Evolutionary conservation across 2,797 vertebrate species (phyloP).

Genomic region (Pseudochirops cupreus): DNA sequence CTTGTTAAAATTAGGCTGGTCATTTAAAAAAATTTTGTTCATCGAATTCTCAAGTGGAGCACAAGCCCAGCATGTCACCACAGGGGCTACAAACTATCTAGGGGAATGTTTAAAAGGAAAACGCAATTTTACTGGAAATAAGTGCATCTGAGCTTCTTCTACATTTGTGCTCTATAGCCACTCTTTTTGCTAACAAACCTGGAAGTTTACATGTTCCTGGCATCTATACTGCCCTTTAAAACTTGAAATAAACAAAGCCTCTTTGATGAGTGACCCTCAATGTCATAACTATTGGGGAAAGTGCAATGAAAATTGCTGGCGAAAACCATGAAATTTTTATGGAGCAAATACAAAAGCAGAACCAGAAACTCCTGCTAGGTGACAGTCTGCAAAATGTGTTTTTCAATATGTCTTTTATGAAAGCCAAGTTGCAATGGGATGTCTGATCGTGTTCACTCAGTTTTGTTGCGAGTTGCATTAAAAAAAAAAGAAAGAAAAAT

Average conservation of each 20-base stretch:
- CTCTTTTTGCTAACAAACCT: constrained; percentile 47
- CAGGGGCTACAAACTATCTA: background rate
- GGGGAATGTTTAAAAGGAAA: constrained; percentile 53
- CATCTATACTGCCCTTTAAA: constrained; percentile 56
- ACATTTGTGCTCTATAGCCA: constrained; percentile 28
- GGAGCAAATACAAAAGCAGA: constrained; percentile 62
- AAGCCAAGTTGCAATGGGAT: background rate
- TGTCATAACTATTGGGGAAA: constrained; percentile 57
- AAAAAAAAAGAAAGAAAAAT: background rate
- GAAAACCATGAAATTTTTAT: constrained; percentile 47
- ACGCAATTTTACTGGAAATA: constrained; percentile 56
- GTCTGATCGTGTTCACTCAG: background rate
- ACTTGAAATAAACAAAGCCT: constrained; percentile 63
- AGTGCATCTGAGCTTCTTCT: constrained; percentile 42
- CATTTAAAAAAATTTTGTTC: background rate
- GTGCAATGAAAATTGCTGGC: constrained; percentile 56
- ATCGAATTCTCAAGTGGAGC: background rate
- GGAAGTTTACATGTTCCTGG: constrained; percentile 38
- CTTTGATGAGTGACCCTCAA: constrained; percentile 62
- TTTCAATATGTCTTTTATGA: constrained; percentile 17
- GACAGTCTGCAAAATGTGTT: constrained; percentile 18
- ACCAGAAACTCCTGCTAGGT: constrained; percentile 29
- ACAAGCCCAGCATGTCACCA: background rate
- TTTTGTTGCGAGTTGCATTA: constrained; percentile 9
- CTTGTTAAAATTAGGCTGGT: constrained; percentile 1